Percentiles rank a stretch among this genome's conserved stretches.
Evolutionary conservation across 1,140 invertebrate genomes (phyloP).

Genomic region (Hylaeus anthracinus): DNA sequence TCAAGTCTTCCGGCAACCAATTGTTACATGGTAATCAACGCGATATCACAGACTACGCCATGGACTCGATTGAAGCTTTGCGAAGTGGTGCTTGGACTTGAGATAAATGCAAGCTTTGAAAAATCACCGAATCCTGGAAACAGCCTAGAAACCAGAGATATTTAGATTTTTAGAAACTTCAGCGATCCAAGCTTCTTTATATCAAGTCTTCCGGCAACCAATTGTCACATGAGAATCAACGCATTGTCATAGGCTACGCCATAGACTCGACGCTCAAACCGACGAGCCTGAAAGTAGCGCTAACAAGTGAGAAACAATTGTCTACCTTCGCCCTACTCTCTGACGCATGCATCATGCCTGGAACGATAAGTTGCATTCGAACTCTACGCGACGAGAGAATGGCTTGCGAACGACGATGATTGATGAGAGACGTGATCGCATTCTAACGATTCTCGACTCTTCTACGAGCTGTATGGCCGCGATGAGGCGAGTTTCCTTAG

Average conservation of each 20-base stretch:
- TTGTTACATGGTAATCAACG: not conserved
- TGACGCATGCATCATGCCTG: constrained; percentile 58
- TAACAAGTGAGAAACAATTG: constrained; percentile 1
- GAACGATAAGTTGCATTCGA: constrained; percentile 34
- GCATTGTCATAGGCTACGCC: not conserved
- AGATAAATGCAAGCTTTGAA: not conserved
- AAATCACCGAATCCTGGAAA: too few relatives aligned
- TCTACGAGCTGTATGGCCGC: not conserved
- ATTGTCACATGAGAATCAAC: not conserved
- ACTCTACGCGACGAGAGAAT: constrained; percentile 51
- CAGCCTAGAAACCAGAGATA: too few relatives aligned
- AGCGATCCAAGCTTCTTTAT: not conserved
- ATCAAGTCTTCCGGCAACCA: not conserved
- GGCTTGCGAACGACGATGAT: constrained; percentile 39
- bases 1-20: not conserved
- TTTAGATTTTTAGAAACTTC: too few relatives aligned
- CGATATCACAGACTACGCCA: not conserved
- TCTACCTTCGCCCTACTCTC: constrained; percentile 15
- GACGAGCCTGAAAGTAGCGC: not conserved
- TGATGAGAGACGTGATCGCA: constrained; percentile 8
- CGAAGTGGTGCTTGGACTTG: not conserved
- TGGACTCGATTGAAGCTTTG: not conserved
- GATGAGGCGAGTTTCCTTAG: not conserved
- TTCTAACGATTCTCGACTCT: constrained; percentile 12
- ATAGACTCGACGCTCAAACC: not conserved